phyloP scores from a whole-genome alignment of 2,888 invertebrate species.

The Adelphocoris suturalis region DNA sequence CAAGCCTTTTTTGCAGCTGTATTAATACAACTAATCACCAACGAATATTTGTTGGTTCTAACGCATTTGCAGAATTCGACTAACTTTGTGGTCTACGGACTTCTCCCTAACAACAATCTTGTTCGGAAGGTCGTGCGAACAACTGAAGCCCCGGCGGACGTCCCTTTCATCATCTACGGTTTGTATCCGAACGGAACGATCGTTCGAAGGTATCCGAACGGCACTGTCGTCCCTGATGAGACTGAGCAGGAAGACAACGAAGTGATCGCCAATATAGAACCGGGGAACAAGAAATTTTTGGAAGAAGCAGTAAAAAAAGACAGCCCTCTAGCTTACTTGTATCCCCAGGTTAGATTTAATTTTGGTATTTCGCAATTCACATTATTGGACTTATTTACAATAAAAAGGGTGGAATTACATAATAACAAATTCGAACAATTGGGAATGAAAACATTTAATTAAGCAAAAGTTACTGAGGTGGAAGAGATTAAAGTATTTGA shows the following conservation, averaged over 20 bases:
- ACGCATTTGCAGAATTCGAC: constrained; percentile 54
- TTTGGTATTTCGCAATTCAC: not conserved
- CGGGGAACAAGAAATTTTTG: constrained; percentile 72
- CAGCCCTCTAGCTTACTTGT: constrained; percentile 74
- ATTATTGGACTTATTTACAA: no score
- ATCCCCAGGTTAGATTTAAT: constrained; percentile 73
- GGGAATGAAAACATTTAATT: no score
- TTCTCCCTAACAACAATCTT: constrained; percentile 88
- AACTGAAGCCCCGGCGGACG: constrained; percentile 83
- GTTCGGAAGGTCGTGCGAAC: constrained; percentile 87
- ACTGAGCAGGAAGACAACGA: constrained; percentile 74
- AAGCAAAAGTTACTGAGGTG: no score
- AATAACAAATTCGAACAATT: no score
- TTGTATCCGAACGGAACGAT: constrained; percentile 89
- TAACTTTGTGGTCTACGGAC: constrained; percentile 85
- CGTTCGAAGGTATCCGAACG: constrained; percentile 89
- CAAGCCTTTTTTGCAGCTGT: no score
- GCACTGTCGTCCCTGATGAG: constrained; percentile 86
- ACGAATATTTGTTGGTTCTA: not conserved
- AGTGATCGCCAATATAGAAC: constrained; percentile 75
- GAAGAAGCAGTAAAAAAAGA: constrained; percentile 75
- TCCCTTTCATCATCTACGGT: constrained; percentile 87
- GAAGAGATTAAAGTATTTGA: no score
- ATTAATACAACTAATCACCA: not conserved
- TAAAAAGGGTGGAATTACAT: no score